Base-by-base conservation (phyloP, 2,113 vertebrate species). In the Pachyramphus minor region DNA sequence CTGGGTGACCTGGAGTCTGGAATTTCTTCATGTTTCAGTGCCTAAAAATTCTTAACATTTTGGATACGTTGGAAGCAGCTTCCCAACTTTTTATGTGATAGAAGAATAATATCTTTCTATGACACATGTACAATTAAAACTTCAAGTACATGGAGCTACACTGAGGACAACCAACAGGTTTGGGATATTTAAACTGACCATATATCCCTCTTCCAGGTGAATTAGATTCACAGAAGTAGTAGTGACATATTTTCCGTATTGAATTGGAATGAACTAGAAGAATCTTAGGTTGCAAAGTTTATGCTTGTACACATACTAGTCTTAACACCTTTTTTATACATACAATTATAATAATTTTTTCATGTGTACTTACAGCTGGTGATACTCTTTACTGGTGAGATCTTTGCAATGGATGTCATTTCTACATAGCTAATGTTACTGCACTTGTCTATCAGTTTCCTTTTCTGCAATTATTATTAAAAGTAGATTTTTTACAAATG, bases 1-100 rank as follows among this genome's bases (percentile, higher is more conserved):
- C 4, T 0, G 0, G 4, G 19, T 9, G 2, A 23, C 60, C 33
- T 55, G 30, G 69, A 77, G 31, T 45, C 25, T 86, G 58, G 18
- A 87, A 90, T 78, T 55, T 59, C n/a, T 62, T 78, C 17, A 5
- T 23, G 9, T 66, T 92, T 69, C 33, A 30, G 4, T 60, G 24
- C 12, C 27, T 59, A n/a, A 20, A 86, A 49, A 24, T 19, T 30
- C 25, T 49, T 62, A 74, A 64, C 4, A 3, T 52, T 90, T 85
- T 88, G 31, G 18, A 60, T 21, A 27, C 1, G 4, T 52, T 83
- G 30, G 42, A 84, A 33, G 7, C 7, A 35, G 6, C 4, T 64
- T 88, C 37, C 11, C 2, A 27, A 12, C 63, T 81, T 84, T 75
- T 53, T 24, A 39, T 22, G 14, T 62, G 14, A 30, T 18, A 58